Conservation (phyloP, 1,140 invertebrate genomes). For the Sminthurides bifidus region DNA sequence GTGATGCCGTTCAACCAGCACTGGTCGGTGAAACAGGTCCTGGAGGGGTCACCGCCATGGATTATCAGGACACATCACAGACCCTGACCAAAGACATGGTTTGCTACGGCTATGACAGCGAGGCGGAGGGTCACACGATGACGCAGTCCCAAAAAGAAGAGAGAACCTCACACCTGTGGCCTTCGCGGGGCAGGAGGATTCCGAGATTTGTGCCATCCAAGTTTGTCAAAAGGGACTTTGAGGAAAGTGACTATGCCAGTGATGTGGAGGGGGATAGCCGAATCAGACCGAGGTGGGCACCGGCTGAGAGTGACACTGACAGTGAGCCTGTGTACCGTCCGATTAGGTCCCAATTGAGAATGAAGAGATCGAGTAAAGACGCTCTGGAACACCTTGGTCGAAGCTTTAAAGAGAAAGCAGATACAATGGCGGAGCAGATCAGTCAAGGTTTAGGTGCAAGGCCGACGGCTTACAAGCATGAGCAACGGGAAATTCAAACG, state of each 20-base stretch:
- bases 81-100: too few relatives aligned
- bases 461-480: not conserved
- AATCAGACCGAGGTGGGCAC: conserved; percentile 31
- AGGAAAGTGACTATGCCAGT: conserved; percentile 59
- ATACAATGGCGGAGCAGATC: not conserved
- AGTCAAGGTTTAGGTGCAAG: not conserved
- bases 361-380: not conserved
- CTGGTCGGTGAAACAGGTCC: too few relatives aligned
- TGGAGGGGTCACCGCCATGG: too few relatives aligned
- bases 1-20: too few relatives aligned
- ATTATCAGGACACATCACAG: too few relatives aligned
- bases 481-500: not conserved
- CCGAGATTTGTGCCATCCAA: conserved; percentile 42
- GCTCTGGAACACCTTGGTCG: not conserved
- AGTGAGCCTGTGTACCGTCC: conserved; percentile 2
- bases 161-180: not conserved
- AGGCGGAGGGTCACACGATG: not conserved
- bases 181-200: not conserved
- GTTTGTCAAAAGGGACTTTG: conserved; percentile 52
- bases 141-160: not conserved
- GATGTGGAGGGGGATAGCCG: conserved; percentile 39
- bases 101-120: too few relatives aligned
- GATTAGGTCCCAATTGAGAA: not conserved
- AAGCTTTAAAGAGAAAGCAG: conserved; percentile 1
- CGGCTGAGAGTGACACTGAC: conserved; percentile 37